Conservation (phyloP, 2,888 invertebrate species). For the Malthinus seriepunctatus region DNA sequence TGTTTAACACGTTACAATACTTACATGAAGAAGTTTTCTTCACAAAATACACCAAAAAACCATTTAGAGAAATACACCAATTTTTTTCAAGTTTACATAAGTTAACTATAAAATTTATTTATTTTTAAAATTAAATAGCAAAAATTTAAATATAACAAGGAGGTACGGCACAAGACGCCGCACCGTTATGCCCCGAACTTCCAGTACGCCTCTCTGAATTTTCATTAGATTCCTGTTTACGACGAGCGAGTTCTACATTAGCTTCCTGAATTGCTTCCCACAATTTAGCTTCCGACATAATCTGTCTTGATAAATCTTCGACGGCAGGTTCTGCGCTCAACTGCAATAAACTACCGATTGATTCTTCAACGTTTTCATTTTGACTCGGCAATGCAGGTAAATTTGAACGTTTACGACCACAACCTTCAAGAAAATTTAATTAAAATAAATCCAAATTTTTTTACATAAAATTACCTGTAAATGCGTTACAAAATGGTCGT, state of each 20-base stretch:
- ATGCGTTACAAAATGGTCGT: slow-evolving; percentile 87
- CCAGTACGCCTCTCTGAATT: slow-evolving; percentile 46
- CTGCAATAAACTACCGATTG: slow-evolving; percentile 68
- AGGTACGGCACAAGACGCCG: slow-evolving; percentile 51
- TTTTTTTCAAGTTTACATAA: no score
- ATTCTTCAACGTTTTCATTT: slow-evolving; percentile 63
- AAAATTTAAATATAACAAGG: slow-evolving; percentile 42
- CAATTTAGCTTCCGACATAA: slow-evolving; percentile 75
- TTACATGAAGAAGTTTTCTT: no score
- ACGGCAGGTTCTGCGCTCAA: slow-evolving; percentile 70
- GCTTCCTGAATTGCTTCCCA: slow-evolving; percentile 83
- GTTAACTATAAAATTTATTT: no score
- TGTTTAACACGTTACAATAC: no score
- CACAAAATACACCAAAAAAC: no score
- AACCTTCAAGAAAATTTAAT: slow-evolving; percentile 58
- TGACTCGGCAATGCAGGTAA: slow-evolving; percentile 51
- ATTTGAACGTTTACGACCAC: slow-evolving; percentile 70
- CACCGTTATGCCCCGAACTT: slow-evolving; percentile 42
- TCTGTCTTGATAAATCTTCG: slow-evolving; percentile 76
- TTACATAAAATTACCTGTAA: slow-evolving; percentile 67
- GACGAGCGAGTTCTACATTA: slow-evolving; percentile 68
- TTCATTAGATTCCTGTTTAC: slow-evolving; percentile 59
- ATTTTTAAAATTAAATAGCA: no score
- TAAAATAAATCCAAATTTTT: slow-evolving; percentile 16
- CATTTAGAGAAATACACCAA: no score